Evolutionary conservation across 2,113 vertebrate genomes (phyloP).

Genomic region (Polyodon spathula): DNA sequence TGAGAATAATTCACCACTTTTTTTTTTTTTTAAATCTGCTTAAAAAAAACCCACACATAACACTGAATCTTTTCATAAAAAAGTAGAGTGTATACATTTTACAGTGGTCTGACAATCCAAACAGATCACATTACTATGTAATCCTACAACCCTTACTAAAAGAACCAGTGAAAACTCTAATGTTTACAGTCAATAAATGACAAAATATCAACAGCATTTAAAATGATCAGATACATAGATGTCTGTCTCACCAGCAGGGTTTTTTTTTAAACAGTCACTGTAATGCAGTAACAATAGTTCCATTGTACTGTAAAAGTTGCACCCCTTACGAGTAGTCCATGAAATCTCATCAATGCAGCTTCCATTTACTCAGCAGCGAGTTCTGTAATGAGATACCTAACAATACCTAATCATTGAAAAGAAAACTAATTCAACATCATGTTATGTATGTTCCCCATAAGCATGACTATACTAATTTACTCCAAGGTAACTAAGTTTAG

Average conservation of each 20-base stretch:
- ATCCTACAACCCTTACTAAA: too few relatives aligned
- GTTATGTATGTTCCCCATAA: background rate
- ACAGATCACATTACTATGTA: too few relatives aligned
- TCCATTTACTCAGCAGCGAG: constrained; percentile 36
- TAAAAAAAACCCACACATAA: too few relatives aligned
- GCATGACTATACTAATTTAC: background rate
- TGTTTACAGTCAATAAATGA: too few relatives aligned
- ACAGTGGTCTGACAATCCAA: too few relatives aligned
- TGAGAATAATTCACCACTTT: too few relatives aligned
- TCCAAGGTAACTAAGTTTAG: background rate
- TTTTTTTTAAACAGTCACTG: background rate
- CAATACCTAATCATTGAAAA: constrained; percentile 29
- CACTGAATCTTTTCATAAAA: too few relatives aligned
- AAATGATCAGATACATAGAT: background rate
- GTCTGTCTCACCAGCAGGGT: background rate
- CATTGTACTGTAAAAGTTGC: constrained; percentile 48
- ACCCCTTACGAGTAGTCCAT: constrained; percentile 42
- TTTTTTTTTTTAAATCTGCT: too few relatives aligned
- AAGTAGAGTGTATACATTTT: too few relatives aligned
- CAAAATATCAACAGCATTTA: too few relatives aligned
- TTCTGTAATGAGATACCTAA: constrained; percentile 45
- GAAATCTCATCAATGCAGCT: constrained; percentile 58
- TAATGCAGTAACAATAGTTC: constrained; percentile 38
- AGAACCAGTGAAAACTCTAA: too few relatives aligned
- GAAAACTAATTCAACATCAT: background rate